These are phyloP conservation scores for Coluber constrictor DNA, from an alignment of 2,797 vertebrate species.

Conservation along the genomic window DNA sequence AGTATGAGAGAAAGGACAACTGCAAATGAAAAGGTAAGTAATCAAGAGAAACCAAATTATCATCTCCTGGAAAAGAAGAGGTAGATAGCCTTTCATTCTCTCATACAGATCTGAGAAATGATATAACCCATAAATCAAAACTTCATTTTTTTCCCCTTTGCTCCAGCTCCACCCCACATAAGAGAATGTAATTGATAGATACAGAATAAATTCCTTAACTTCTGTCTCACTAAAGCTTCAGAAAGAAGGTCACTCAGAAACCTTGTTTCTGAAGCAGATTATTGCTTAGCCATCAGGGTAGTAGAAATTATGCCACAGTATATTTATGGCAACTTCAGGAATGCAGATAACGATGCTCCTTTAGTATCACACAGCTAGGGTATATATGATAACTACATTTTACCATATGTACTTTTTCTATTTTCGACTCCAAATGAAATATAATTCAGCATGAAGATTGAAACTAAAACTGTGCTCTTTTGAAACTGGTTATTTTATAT, in stretches of 20 bases:
- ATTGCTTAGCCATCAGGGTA: background rate
- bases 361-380: background rate
- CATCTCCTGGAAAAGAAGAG: background rate
- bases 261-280: background rate
- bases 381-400: background rate
- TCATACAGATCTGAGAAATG: background rate
- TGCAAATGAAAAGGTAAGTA: background rate
- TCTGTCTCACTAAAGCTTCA: background rate
- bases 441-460: background rate
- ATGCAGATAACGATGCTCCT: background rate
- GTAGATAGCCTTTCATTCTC: no score
- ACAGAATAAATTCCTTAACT: background rate
- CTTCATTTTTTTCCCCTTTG: background rate
- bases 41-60: background rate
- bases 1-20: background rate
- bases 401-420: background rate
- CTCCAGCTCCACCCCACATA: background rate
- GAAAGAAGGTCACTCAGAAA: background rate
- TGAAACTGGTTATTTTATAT: background rate
- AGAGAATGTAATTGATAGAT: background rate
- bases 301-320: background rate
- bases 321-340: background rate
- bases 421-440: background rate
- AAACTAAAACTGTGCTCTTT: background rate
- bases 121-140: background rate